Percentiles rank a stretch among this genome's conserved stretches.
These are phyloP conservation scores for Trinorchestia longiramus DNA, from an alignment of 1,140 invertebrate genomes.

Conservation along the genomic window DNA sequence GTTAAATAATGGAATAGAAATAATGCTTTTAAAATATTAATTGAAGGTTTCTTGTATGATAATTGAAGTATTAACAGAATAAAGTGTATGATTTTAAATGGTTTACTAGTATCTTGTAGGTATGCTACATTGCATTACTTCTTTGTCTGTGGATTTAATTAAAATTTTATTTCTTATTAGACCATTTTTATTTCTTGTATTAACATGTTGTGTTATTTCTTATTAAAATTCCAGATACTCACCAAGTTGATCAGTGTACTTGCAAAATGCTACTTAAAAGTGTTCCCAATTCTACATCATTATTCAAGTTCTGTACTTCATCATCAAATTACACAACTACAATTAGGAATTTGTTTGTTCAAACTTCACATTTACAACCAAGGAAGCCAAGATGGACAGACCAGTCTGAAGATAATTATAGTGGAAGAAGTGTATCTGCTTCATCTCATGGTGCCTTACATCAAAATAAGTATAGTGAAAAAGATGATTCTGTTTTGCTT, in stretches of 20 bases:
- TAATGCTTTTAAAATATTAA: too few relatives aligned
- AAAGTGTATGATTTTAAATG: too few relatives aligned
- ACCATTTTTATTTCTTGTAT: neutral
- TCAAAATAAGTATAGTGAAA: neutral
- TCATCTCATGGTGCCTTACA: neutral
- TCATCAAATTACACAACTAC: neutral
- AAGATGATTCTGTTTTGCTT: neutral
- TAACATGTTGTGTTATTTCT: neutral
- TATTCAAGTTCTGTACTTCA: neutral
- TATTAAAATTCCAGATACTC: neutral
- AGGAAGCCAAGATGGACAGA: neutral
- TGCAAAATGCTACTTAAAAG: neutral
- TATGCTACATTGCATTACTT: too few relatives aligned
- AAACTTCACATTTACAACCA: neutral
- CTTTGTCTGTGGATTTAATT: too few relatives aligned
- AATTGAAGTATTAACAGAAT: too few relatives aligned
- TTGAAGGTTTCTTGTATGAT: too few relatives aligned
- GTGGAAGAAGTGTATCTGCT: neutral
- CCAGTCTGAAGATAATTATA: neutral
- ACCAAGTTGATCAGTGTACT: neutral
- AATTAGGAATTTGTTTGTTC: neutral
- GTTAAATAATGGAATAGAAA: too few relatives aligned
- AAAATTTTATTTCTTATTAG: neutral
- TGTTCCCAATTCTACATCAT: neutral
- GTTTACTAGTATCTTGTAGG: too few relatives aligned